phyloP scores from a whole-genome alignment of 2,797 vertebrate genomes.

The Phyllotis vaccarum region DNA sequence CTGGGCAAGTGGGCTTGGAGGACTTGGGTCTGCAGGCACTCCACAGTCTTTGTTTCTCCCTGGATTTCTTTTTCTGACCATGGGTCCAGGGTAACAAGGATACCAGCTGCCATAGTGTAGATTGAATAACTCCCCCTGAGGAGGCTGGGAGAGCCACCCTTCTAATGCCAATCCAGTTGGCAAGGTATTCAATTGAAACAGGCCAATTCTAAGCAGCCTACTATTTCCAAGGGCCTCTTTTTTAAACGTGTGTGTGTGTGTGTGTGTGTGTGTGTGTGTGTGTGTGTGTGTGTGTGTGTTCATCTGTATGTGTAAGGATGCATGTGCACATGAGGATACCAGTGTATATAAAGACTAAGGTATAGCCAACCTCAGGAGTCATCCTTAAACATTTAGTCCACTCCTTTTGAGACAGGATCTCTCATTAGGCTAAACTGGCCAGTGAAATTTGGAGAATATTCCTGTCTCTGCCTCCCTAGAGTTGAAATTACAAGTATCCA shows the following conservation, averaged over 20 bases:
- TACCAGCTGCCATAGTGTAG: constrained; percentile 60
- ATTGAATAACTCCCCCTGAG: not conserved
- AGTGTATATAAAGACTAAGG: not conserved
- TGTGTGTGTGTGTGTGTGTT: not conserved
- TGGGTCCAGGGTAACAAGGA: constrained; percentile 37
- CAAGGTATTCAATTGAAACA: not conserved
- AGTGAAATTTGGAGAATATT: not conserved
- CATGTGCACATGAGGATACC: not conserved
- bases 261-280: not conserved
- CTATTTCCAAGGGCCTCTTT: constrained; percentile 16
- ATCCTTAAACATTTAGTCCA: not conserved
- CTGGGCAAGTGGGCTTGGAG: not conserved
- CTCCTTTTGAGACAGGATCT: not conserved
- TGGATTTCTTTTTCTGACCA: constrained; percentile 31
- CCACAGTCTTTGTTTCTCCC: constrained; percentile 14
- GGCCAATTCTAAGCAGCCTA: not conserved
- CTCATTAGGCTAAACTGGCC: not conserved
- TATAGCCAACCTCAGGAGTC: not conserved
- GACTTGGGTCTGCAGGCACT: constrained; percentile 15
- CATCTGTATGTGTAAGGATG: not conserved
- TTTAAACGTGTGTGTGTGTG: not conserved
- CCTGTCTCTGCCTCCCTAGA: not conserved
- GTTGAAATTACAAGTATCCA: not conserved
- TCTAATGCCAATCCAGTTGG: not conserved
- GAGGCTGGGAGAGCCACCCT: not conserved